phyloP scores from a whole-genome alignment of 2,888 invertebrate species.

The Drosophila nigritarsus region DNA sequence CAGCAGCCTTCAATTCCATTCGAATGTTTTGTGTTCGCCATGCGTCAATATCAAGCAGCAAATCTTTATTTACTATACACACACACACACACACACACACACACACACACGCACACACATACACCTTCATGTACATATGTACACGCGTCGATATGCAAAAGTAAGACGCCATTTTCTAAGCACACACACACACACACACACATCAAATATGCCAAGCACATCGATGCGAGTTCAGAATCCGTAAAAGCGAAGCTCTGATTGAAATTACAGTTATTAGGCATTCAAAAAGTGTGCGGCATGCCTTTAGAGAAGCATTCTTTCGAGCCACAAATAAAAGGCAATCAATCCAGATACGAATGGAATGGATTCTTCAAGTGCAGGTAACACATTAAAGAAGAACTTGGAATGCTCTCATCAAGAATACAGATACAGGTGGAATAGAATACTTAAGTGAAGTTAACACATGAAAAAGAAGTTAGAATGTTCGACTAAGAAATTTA shows the following conservation, averaged over 20 bases:
- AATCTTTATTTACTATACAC: conserved; percentile 49
- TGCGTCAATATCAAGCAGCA: conserved; percentile 45
- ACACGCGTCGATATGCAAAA: conserved; percentile 8
- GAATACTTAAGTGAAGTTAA: not conserved
- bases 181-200: not conserved
- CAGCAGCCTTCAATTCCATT: conserved; percentile 31
- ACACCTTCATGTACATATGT: not conserved
- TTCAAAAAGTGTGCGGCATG: not conserved
- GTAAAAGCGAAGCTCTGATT: not conserved
- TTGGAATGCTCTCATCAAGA: not conserved
- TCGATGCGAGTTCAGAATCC: conserved; percentile 18
- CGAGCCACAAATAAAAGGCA: not conserved
- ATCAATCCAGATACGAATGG: not conserved
- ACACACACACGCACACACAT: not conserved
- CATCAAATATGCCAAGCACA: not conserved
- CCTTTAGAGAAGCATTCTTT: not conserved
- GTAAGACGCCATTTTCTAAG: conserved; percentile 1
- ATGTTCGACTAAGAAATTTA: not conserved
- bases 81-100: conserved; percentile 7
- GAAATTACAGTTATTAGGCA: conserved; percentile 1
- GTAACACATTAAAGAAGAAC: not conserved
- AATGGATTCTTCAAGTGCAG: not conserved
- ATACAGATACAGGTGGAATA: not conserved
- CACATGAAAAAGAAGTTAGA: not conserved
- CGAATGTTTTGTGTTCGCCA: conserved; percentile 26